Evolutionary conservation across 53 echinoderm and acorn worm genomes (phyloP), one percentile per base, ranked within the genome.

Genomic region (Holothuria leucospilota): DNA sequence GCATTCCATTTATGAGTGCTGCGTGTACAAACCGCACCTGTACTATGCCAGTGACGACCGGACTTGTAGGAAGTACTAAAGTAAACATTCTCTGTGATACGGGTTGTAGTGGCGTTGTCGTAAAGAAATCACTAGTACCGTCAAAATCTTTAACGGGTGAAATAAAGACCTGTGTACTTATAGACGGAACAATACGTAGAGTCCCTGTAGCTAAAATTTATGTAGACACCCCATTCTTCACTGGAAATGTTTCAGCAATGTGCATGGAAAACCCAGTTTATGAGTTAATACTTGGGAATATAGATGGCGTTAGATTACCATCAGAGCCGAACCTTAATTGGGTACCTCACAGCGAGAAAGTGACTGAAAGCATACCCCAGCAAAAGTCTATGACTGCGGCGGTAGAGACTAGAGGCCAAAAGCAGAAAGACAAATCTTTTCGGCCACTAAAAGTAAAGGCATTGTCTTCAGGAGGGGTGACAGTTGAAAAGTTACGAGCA

Each of bases 351-450:
- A 46, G 8, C 8, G 46, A 46, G 0, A 46, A 7, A 46, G 8
- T 0, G 8, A 46, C 3, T 9, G 2, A 0, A 46, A 46, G 46
- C 46, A 2, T 4, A 46, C 2, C 8, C 8, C 8, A 0, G 4
- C 46, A 56, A 16, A 16, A 16, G 56, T 56, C 18, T 16, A 4
- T 56, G 56, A 9, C 8, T 0, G 46, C 64, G 3, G 86, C 77
- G 62, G 86, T 86, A 38, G 64, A 86, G 51, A 75, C 77, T 5
- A 16, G 86, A 21, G 42, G 29, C 39, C 86, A 86, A 13, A 77
- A 62, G 40, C 27, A 5, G 15, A 77, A 74, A 62, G 52, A 59
- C n/a, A 74, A 72, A 63, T 14, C 20, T 13, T 67, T 67, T 21
- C 15, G 20, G 20, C 24, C 67, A 30, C 30, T 67, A 23, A 67